Evolutionary conservation across 2,113 vertebrate genomes (phyloP).

Genomic region (Cavia aperea): DNA sequence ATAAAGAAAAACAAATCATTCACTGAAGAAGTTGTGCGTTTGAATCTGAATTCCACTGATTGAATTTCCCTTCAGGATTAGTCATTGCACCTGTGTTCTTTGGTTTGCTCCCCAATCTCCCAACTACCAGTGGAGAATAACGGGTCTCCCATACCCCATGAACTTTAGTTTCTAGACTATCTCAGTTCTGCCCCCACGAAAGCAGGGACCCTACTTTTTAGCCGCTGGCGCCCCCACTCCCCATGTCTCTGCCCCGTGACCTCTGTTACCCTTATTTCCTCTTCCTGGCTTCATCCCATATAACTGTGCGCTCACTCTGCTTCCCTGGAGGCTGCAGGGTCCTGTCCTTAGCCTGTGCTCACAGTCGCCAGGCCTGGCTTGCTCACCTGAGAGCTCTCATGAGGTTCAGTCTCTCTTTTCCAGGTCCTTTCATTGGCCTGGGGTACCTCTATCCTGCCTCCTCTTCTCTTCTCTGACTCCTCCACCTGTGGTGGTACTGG

Average conservation of each 20-base stretch:
- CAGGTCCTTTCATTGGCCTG: background rate
- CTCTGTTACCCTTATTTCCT: rapidly evolving
- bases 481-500: background rate
- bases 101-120: background rate
- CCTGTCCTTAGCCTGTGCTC: too few relatives aligned
- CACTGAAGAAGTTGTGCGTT: background rate
- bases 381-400: too few relatives aligned
- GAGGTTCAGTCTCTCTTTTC: background rate
- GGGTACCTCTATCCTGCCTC: background rate
- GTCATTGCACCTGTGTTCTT: background rate
- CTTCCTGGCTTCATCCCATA: background rate
- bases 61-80: background rate
- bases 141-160: background rate
- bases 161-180: background rate
- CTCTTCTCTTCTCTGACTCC: background rate
- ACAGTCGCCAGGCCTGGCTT: background rate
- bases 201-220: too few relatives aligned
- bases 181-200: background rate
- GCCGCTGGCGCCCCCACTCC: rapidly evolving
- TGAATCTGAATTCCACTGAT: background rate
- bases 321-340: background rate
- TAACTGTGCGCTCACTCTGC: background rate
- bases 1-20: background rate
- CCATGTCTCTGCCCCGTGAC: background rate
- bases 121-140: background rate